These are phyloP conservation scores for Drosophila suboccidentalis DNA, from an alignment of 2,888 invertebrate genomes.

Conservation along the genomic window DNA sequence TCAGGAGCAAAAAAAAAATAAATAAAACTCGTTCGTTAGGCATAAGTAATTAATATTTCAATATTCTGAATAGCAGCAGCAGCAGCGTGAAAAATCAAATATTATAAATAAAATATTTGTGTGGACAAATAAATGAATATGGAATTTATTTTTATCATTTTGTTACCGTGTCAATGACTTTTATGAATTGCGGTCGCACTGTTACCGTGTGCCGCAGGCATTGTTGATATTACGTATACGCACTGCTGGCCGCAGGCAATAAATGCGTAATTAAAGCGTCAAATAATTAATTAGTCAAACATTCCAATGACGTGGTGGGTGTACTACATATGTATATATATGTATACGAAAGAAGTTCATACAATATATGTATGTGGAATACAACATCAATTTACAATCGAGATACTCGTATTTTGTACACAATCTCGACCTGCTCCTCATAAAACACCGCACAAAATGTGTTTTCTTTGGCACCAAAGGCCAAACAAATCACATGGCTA, in stretches of 20 bases:
- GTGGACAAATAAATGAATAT: constrained; percentile 26
- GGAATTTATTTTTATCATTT: constrained; percentile 50
- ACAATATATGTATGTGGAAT: constrained; percentile 20
- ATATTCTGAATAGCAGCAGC: background rate
- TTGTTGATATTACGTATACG: constrained; percentile 64
- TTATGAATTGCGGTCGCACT: constrained; percentile 43
- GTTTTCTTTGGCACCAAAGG: constrained; percentile 48
- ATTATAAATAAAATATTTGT: constrained; percentile 33
- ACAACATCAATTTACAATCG: constrained; percentile 53
- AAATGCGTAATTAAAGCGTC: constrained; percentile 74
- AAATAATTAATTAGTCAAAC: constrained; percentile 71
- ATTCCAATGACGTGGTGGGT: constrained; percentile 31
- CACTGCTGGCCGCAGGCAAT: constrained; percentile 54
- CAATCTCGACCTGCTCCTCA: constrained; percentile 33
- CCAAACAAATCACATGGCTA: constrained; percentile 74
- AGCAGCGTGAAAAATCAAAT: background rate
- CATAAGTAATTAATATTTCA: constrained; percentile 1
- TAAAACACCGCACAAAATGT: constrained; percentile 50
- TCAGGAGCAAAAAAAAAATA: constrained; percentile 28
- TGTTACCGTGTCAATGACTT: constrained; percentile 62
- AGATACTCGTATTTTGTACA: constrained; percentile 45
- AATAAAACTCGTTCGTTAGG: background rate
- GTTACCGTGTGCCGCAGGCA: constrained; percentile 33
- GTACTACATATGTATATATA: constrained; percentile 2
- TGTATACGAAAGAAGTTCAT: background rate